phyloP scores from a whole-genome alignment of 2,888 invertebrate species.

The Lordiphosa andalusiaca region DNA sequence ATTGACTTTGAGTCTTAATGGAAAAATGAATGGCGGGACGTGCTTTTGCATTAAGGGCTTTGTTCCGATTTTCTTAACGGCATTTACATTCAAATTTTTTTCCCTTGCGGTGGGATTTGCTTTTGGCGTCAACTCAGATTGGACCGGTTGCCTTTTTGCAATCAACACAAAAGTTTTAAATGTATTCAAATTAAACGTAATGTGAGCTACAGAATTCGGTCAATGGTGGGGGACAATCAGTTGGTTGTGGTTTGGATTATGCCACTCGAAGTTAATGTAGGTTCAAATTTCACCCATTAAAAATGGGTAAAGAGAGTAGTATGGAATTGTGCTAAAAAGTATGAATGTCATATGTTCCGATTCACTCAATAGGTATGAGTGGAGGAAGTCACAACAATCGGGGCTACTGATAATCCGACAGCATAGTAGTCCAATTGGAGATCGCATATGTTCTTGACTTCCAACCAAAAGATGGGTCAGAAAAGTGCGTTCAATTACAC shows the following conservation, averaged over 20 bases:
- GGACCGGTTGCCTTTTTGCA: constrained; percentile 13
- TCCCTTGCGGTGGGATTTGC: constrained; percentile 4
- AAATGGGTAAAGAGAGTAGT: too few species aligned
- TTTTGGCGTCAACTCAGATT: constrained; percentile 1
- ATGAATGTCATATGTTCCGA: too few species aligned
- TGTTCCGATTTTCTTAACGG: constrained; percentile 40
- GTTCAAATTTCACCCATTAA: too few species aligned
- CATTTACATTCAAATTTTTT: constrained; percentile 46
- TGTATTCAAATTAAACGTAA: constrained; percentile 8
- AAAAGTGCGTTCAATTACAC: not conserved
- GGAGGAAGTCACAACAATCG: too few species aligned
- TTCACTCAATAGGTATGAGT: too few species aligned
- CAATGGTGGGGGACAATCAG: not conserved
- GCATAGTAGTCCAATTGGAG: not conserved
- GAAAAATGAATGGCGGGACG: constrained; percentile 48
- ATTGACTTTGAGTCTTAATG: constrained; percentile 46
- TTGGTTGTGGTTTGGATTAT: too few species aligned
- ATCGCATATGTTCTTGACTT: not conserved
- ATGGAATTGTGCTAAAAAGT: too few species aligned
- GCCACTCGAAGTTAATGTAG: too few species aligned
- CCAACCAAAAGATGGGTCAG: not conserved
- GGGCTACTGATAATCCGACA: too few species aligned
- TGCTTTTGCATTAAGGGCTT: constrained; percentile 44
- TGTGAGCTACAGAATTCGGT: not conserved
- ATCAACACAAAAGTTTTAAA: constrained; percentile 20